phyloP scores from a whole-genome alignment of 2,888 invertebrate species.

The Germaria angustata region DNA sequence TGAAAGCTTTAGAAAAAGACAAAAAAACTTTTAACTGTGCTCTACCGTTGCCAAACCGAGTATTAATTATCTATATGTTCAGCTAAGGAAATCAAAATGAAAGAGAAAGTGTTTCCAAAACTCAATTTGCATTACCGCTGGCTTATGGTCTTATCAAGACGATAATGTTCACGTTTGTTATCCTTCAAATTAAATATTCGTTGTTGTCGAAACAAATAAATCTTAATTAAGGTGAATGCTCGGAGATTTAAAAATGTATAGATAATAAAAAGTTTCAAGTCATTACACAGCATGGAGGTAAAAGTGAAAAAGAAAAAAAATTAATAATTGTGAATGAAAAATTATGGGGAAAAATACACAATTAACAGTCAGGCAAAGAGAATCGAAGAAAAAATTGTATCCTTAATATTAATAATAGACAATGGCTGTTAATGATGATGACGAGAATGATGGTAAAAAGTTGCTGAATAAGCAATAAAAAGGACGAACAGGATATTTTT shows the following conservation, averaged over 20 bases:
- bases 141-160: constrained; percentile 29
- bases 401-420: neutral
- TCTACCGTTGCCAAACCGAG: neutral
- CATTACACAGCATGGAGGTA: neutral
- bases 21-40: neutral
- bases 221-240: neutral
- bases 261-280: constrained; percentile 6
- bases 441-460: neutral
- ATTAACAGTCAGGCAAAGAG: neutral
- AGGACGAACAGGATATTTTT: neutral
- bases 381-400: neutral
- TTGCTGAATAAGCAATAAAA: neutral
- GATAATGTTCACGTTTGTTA: constrained; percentile 37
- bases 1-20: neutral
- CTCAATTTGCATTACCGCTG: neutral
- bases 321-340: constrained; percentile 15
- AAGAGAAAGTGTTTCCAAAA: neutral
- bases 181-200: constrained; percentile 14
- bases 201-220: neutral
- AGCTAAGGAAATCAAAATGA: neutral
- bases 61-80: neutral
- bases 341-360: neutral
- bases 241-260: neutral
- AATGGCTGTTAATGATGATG: neutral
- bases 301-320: neutral